These are phyloP conservation scores for Eucriotettix oculatus DNA, from an alignment of 2,888 invertebrate species.

Conservation along the genomic window DNA sequence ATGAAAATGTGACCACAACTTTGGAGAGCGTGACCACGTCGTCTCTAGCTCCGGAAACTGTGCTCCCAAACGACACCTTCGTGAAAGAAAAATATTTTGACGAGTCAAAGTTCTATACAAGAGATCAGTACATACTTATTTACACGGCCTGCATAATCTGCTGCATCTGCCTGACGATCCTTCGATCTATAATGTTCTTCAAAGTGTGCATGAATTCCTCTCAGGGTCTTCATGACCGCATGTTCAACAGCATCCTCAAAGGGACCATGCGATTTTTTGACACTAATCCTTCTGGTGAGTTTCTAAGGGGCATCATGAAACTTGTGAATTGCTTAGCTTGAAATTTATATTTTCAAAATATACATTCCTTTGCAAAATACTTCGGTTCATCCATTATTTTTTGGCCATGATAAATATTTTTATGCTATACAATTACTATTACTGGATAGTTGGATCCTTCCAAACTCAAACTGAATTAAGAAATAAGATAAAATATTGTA, in stretches of 20 bases:
- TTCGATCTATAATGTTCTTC: slow-evolving; percentile 51
- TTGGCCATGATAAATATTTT: too few relatives aligned
- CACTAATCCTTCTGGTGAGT: slow-evolving; percentile 18
- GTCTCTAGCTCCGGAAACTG: too few relatives aligned
- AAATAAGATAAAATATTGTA: too few relatives aligned
- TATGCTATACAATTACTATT: too few relatives aligned
- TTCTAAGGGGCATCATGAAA: not conserved
- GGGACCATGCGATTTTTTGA: slow-evolving; percentile 42
- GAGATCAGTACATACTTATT: slow-evolving; percentile 26
- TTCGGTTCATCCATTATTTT: too few relatives aligned
- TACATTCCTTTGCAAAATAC: not conserved
- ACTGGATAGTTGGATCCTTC: too few relatives aligned
- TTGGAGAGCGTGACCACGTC: too few relatives aligned
- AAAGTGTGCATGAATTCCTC: slow-evolving; percentile 20
- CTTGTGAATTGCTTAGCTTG: not conserved
- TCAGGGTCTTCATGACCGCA: slow-evolving; percentile 23
- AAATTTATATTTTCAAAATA: not conserved
- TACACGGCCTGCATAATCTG: slow-evolving; percentile 40
- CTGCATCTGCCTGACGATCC: slow-evolving; percentile 40
- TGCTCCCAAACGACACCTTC: not conserved
- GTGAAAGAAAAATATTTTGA: not conserved
- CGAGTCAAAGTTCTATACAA: not conserved
- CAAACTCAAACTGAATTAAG: too few relatives aligned
- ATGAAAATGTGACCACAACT: too few relatives aligned
- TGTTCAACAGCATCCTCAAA: slow-evolving; percentile 58